Evolutionary conservation across 23 tunicate species (phyloP), one percentile per base, ranked within the genome.

Genomic region (Oikopleura vanhoeffeni): DNA sequence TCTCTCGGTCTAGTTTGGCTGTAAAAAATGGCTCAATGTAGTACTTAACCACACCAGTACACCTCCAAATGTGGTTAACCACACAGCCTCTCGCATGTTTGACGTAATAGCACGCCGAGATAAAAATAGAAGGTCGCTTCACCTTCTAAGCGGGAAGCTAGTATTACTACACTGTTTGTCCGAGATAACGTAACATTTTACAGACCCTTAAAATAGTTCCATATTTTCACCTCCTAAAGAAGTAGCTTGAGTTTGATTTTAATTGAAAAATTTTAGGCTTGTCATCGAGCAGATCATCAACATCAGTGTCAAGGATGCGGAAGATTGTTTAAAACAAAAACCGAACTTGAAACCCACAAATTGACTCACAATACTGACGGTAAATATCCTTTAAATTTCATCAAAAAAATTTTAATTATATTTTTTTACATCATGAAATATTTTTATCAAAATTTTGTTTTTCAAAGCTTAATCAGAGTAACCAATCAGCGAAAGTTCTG

Each of bases 221-320:
- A n/a, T n/a, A n/a, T n/a, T n/a, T n/a, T n/a, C n/a, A n/a, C n/a
- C n/a, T n/a, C n/a, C n/a, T n/a, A n/a, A n/a, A n/a, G n/a, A n/a
- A n/a, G n/a, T n/a, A n/a, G n/a, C n/a, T n/a, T n/a, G n/a, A n/a
- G n/a, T n/a, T n/a, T n/a, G n/a, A n/a, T n/a, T n/a, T n/a, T n/a
- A n/a, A n/a, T n/a, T n/a, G n/a, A n/a, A n/a, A 18, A 71, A 13
- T 30, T 71, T 30, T 71, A 71, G 79, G 79, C 79, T 30, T 71
- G 79, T 71, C 79, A 71, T 30, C 79, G 79, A 18, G 79, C 79
- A 2, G 79, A 71, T 30, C 79, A 71, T 30, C 79, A 71, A 30
- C 79, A 71, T 30, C 79, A 71, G 79, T 71, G 79, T 30, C 79
- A 71, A 71, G 79, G 79, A 2, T 71, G 79, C 79, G 79, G 79